Evolutionary conservation across 2,888 invertebrate species (phyloP).

Genomic region (Prenolepis imparis): DNA sequence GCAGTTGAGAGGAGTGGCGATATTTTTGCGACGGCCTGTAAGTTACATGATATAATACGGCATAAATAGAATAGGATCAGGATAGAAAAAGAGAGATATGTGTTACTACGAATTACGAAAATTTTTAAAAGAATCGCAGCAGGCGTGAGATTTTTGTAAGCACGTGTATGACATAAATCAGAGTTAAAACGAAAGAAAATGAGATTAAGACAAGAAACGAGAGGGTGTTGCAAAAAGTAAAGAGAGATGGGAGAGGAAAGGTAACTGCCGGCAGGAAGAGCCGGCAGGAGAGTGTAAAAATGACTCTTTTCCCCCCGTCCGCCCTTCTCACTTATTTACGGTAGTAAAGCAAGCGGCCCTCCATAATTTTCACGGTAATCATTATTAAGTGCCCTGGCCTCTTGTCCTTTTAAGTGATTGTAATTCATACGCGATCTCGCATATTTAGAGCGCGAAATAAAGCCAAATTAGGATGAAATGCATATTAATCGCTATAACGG

Average conservation of each 20-base stretch:
- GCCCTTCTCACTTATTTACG: conserved; percentile 64
- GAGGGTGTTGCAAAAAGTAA: conserved; percentile 35
- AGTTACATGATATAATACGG: conserved; percentile 18
- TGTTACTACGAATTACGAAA: conserved; percentile 8
- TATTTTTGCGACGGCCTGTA: conserved; percentile 36
- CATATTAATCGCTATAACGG: conserved; percentile 53
- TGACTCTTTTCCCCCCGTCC: conserved; percentile 39
- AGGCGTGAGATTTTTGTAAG: conserved; percentile 32
- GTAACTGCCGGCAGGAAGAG: conserved; percentile 51
- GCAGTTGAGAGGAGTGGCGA: conserved; percentile 38
- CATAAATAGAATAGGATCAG: conserved; percentile 26
- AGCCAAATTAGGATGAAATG: conserved; percentile 63
- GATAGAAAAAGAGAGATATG: background rate
- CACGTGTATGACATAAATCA: conserved; percentile 66
- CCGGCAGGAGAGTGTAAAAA: conserved; percentile 57
- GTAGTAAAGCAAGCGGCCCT: conserved; percentile 52
- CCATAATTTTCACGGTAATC: conserved; percentile 74
- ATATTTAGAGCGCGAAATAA: conserved; percentile 53
- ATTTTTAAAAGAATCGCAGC: conserved; percentile 10
- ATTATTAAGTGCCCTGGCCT: conserved; percentile 73
- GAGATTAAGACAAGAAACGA: conserved; percentile 57
- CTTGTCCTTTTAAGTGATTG: conserved; percentile 69
- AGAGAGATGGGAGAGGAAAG: background rate
- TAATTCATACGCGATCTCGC: conserved; percentile 71
- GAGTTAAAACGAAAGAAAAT: conserved; percentile 57